Evolutionary conservation across 2,888 invertebrate genomes (phyloP), one percentile per base, ranked within the genome.

Genomic region (Tetragnatha montana): DNA sequence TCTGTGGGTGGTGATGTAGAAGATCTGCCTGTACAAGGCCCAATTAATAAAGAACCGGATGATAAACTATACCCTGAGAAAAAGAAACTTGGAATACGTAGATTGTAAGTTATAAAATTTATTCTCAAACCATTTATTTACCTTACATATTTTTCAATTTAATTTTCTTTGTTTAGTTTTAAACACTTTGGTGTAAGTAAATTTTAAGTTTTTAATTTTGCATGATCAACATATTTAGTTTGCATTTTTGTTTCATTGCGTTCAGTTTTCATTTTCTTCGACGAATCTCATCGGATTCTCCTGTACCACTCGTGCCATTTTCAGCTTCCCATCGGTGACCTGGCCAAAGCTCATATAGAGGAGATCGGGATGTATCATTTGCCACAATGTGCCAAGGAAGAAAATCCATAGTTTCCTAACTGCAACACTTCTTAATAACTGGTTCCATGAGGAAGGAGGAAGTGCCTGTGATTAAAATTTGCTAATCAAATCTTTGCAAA

Each of bases 11-110:
- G 35, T 47, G 87, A 84, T 12, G 68, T 80, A 4, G 96, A 96
- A 91, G 98, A 98, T 93, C 96, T 97, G 17, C 97, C 98, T 0
- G 99, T 99, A 0, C 98, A 99, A 94, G 99, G 99, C 6, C 99
- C 99, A 0, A 95, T 99, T 92, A 99, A 99, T 49, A 96, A 96
- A 84, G 99, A 99, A 94, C 99, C 99, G 0, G 98, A 98, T 93
- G 99, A 99, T 7, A 92, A 92, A 85, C 74, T 92, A 14, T 91
- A 80, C 76, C 91, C 91, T 70, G 76, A 82, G 70, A 89, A 80
- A 71, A 90, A 89, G 60, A 87, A 75, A 22, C 75, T 86, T 19
- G 90, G 91, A 80, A 91, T 91, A 21, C 89, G 90, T 70, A 87
- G 91, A 89, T 91, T 91, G 91, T 91, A 91, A 88, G 91, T 91